Base-by-base conservation (phyloP, 2,888 invertebrate genomes). In the Folsomia candida region DNA sequence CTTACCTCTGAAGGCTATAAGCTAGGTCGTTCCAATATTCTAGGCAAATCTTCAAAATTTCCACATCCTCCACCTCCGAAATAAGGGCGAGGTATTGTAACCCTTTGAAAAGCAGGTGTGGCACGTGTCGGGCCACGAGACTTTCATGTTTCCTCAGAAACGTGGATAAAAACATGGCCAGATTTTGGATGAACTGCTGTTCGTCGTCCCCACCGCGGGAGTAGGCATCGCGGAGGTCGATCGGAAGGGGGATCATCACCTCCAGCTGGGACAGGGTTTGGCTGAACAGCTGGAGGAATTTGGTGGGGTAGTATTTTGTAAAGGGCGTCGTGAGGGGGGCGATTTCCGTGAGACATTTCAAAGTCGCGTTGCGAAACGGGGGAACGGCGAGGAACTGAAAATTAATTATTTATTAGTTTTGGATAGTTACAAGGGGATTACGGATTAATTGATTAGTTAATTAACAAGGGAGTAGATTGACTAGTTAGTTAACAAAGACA, bases 41-140 rank as follows among this genome's bases (percentile, higher is more conserved):
- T n/a, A n/a, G n/a, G n/a, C 98, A 99, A 79, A 99, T 98, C 86
- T 99, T 99, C 84, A 99, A 99, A 75, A 99, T 97, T 86, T 99
- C 99, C 0, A 97, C 95, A 83, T 99, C 99, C 79, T 99, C 98
- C 1, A 99, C 98, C 85, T 97, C 94, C 14, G 97, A 98, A 83
- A 95, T 95, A 81, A 94, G 86, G 9, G 94, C 91, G 79, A 95
- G 87, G 83, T 94, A 95, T 78, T 91, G 89, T 67, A 95, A 86
- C 9, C 93, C 93, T 81, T 92, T 93, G 82, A 92, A 87, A 62
- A 97, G 85, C 61, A 89, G 88, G 72, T 89, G 88, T 51, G 90
- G 86, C 70, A 91, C 91, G 80, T 91, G 89, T 82, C 91, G 91
- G 82, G 95, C 95, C 58, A 93, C 90, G 61, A 94, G 86, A 74